Percentiles rank a stretch among this genome's conserved stretches.
Evolutionary conservation across 2,888 invertebrate genomes (phyloP).

Genomic region (Coleophora flavipennella): DNA sequence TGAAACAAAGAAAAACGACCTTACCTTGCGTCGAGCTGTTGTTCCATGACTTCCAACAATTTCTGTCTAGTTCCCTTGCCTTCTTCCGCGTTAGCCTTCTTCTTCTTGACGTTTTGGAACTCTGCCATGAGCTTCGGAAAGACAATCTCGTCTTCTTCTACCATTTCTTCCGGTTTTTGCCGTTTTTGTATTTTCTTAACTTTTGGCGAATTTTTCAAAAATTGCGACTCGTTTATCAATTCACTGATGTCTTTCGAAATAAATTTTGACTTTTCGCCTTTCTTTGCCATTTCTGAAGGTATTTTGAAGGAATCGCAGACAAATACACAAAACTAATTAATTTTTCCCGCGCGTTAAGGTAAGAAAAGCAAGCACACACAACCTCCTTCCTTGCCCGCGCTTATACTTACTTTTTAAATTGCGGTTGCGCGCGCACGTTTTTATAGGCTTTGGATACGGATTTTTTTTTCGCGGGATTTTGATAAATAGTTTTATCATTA

Average conservation of each 20-base stretch:
- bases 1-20: not conserved
- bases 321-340: too few relatives aligned
- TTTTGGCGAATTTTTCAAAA: constrained; percentile 6
- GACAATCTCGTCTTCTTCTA: constrained; percentile 1
- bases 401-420: too few relatives aligned
- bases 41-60: constrained; percentile 6
- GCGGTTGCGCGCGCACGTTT: too few relatives aligned
- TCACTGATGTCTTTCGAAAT: constrained; percentile 4
- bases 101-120: constrained; percentile 3
- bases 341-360: too few relatives aligned
- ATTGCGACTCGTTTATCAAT: constrained; percentile 8
- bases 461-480: too few relatives aligned
- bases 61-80: constrained; percentile 5
- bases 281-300: constrained; percentile 7
- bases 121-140: not conserved
- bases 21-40: constrained; percentile 4
- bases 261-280: constrained; percentile 4
- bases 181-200: constrained; percentile 4
- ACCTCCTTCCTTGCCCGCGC: too few relatives aligned
- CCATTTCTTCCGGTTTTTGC: constrained; percentile 1
- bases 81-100: not conserved
- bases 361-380: too few relatives aligned
- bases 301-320: too few relatives aligned
- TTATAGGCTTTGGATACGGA: too few relatives aligned
- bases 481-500: too few relatives aligned